Evolutionary conservation across 2,888 invertebrate genomes (phyloP).

Genomic region (Lobophora halterata): DNA sequence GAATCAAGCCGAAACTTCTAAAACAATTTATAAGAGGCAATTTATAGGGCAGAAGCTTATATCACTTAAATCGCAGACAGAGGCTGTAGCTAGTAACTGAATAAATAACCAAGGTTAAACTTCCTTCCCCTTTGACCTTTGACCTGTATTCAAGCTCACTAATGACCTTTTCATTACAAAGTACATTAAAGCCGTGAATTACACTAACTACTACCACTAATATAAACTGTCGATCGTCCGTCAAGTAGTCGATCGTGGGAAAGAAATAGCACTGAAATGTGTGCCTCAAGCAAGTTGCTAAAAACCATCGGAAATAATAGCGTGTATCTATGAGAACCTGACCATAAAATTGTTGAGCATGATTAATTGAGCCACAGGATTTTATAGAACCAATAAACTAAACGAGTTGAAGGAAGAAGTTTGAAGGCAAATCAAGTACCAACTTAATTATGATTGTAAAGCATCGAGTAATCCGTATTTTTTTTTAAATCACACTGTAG

Average conservation of each 20-base stretch:
- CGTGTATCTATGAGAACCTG: not conserved
- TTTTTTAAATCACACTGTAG: too few species aligned
- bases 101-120: constrained; percentile 14
- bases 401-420: constrained; percentile 7
- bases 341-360: too few species aligned
- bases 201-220: constrained; percentile 38
- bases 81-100: constrained; percentile 2
- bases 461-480: too few species aligned
- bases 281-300: constrained; percentile 2
- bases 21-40: too few species aligned
- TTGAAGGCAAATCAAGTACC: constrained; percentile 1
- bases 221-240: constrained; percentile 8
- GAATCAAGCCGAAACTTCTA: too few species aligned
- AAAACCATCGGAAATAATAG: not conserved
- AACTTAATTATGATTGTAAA: too few species aligned
- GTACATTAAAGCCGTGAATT: constrained; percentile 53
- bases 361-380: too few species aligned
- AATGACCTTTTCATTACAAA: too few species aligned
- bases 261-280: constrained; percentile 37
- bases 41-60: too few species aligned
- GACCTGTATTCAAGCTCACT: constrained; percentile 43
- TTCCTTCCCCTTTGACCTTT: constrained; percentile 9
- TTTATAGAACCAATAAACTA: too few species aligned
- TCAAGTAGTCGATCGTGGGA: constrained; percentile 43
- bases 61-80: too few species aligned